These are phyloP conservation scores for Drosophila borealis DNA, from an alignment of 2,888 invertebrate genomes.

Conservation along the genomic window DNA sequence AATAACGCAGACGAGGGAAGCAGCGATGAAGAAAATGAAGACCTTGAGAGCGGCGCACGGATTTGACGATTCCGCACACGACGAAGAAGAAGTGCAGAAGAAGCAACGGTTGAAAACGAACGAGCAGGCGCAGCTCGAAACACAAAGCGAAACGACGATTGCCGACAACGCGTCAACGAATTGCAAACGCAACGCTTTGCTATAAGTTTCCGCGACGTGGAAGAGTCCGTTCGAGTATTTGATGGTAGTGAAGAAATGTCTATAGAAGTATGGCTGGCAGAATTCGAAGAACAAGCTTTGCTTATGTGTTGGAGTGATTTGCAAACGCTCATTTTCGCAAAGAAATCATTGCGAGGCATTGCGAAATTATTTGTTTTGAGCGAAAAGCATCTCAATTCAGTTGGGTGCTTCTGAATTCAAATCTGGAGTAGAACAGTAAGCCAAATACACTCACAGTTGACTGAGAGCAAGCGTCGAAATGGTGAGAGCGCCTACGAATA, in stretches of 20 bases:
- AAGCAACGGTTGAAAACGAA: background rate
- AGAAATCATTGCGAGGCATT: no score
- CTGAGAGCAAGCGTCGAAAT: no score
- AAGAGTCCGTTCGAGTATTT: background rate
- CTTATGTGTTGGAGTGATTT: no score
- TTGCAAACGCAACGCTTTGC: background rate
- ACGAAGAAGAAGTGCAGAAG: background rate
- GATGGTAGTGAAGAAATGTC: no score
- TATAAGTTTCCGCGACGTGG: background rate
- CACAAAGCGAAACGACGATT: background rate
- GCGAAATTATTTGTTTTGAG: no score
- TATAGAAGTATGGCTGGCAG: no score
- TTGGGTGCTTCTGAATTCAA: no score
- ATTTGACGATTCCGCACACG: background rate
- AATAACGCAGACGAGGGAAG: background rate
- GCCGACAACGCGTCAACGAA: background rate
- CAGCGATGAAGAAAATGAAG: background rate
- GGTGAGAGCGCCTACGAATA: background rate
- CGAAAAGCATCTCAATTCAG: no score
- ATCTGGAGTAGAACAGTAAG: no score
- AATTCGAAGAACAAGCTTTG: no score
- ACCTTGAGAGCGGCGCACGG: background rate
- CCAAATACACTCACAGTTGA: no score
- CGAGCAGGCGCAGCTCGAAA: background rate
- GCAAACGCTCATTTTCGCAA: no score